Percentiles rank a stretch among this genome's conserved stretches.
phyloP scores from a whole-genome alignment of 1,140 invertebrate species.

The Drosophila parvula region DNA sequence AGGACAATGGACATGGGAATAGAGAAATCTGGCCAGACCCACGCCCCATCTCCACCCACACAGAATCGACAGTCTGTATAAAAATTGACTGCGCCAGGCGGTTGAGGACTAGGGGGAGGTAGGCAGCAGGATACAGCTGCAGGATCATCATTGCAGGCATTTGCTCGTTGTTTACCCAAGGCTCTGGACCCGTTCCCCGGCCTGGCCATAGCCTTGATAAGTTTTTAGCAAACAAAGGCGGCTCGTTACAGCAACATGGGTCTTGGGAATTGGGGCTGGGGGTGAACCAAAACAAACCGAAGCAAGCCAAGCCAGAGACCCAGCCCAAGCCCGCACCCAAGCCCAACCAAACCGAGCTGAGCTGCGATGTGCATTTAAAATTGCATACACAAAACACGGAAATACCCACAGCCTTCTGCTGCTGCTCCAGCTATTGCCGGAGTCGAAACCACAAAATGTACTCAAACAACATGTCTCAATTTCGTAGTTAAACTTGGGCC shows the following conservation, averaged over 20 bases:
- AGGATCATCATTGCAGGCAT: constrained; percentile 71
- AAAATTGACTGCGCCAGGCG: constrained; percentile 49
- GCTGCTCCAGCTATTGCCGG: constrained; percentile 9
- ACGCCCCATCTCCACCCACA: constrained; percentile 16
- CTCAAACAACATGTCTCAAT: constrained; percentile 79
- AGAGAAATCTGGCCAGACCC: constrained; percentile 11
- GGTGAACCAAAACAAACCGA: constrained; percentile 40
- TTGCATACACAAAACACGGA: constrained; percentile 55
- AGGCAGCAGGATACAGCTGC: constrained; percentile 9
- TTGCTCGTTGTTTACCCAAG: constrained; percentile 59
- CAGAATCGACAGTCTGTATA: constrained; percentile 69
- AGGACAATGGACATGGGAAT: constrained; percentile 28
- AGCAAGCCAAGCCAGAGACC: constrained; percentile 8
- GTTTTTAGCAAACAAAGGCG: constrained; percentile 76
- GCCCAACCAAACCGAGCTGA: constrained; percentile 18
- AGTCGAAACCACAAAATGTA: constrained; percentile 74
- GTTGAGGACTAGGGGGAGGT: no score
- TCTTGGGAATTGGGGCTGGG: constrained; percentile 45
- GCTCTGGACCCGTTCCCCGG: constrained; percentile 10
- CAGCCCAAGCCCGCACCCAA: not conserved
- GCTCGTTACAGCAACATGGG: constrained; percentile 71
- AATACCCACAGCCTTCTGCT: constrained; percentile 23
- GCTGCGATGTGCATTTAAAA: constrained; percentile 55
- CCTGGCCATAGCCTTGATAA: constrained; percentile 72
- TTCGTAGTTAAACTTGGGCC: constrained; percentile 58